A percentile compares a stretch with the other conserved stretches of the same genome.
Conservation (phyloP, 2,797 vertebrate genomes). For the Oophaga sylvatica region DNA sequence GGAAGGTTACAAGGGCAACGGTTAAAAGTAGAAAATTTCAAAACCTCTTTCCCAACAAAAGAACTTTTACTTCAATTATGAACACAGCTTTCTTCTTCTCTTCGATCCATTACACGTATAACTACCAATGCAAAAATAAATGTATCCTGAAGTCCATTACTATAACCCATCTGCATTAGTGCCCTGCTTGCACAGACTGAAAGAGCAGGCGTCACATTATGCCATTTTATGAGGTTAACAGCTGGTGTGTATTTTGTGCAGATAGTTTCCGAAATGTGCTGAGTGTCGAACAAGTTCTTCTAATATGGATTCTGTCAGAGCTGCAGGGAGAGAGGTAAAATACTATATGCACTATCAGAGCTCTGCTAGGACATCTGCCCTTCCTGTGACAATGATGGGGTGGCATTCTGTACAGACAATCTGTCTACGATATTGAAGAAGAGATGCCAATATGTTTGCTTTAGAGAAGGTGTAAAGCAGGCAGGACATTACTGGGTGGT, state of each 20-base stretch:
- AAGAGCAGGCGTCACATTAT: slow-evolving; percentile 57
- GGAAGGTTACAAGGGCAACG: slow-evolving; percentile 44
- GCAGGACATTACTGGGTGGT: slow-evolving; percentile 54
- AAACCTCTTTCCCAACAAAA: slow-evolving; percentile 34
- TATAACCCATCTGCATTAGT: slow-evolving; percentile 61
- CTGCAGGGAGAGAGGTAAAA: slow-evolving; percentile 37
- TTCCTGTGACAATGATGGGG: slow-evolving; percentile 68
- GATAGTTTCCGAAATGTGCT: slow-evolving; percentile 55
- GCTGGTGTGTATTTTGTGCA: slow-evolving; percentile 52
- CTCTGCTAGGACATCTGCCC: slow-evolving; percentile 69
- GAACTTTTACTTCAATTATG: slow-evolving; percentile 50
- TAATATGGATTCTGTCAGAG: slow-evolving; percentile 57
- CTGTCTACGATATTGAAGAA: slow-evolving; percentile 67
- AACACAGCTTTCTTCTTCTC: slow-evolving; percentile 30
- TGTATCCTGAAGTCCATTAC: slow-evolving; percentile 55
- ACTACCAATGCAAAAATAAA: slow-evolving; percentile 49
- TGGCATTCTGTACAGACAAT: slow-evolving; percentile 66
- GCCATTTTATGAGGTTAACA: slow-evolving; percentile 60
- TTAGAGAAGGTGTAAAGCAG: slow-evolving; percentile 60
- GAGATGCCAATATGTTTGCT: slow-evolving; percentile 65
- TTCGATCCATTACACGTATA: slow-evolving; percentile 59
- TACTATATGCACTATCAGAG: slow-evolving; percentile 65
- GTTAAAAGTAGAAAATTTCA: slow-evolving; percentile 42
- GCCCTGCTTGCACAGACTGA: slow-evolving; percentile 40
- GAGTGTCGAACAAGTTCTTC: slow-evolving; percentile 49